Percentiles rank a stretch among this genome's conserved stretches.
These are phyloP conservation scores for Sphecodes monilicornis DNA, from an alignment of 2,888 invertebrate genomes.

Conservation along the genomic window DNA sequence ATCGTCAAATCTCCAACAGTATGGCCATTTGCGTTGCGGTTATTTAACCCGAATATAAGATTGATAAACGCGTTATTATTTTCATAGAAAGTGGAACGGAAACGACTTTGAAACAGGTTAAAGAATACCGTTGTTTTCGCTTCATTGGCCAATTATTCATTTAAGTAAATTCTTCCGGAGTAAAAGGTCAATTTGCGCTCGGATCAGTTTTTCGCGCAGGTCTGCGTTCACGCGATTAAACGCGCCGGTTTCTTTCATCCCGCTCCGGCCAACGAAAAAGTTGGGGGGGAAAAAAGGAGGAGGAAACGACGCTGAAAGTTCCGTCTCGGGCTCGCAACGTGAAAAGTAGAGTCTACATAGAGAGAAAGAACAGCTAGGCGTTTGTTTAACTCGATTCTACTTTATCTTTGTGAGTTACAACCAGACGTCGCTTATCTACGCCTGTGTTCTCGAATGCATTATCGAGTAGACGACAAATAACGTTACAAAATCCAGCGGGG, in stretches of 20 bases:
- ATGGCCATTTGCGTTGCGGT: background rate
- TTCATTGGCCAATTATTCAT: background rate
- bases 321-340: background rate
- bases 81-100: background rate
- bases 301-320: slow-evolving; percentile 49
- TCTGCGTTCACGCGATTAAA: slow-evolving; percentile 49
- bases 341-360: background rate
- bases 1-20: background rate
- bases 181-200: background rate
- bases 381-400: slow-evolving; percentile 61
- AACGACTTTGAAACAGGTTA: background rate
- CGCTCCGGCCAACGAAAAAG: background rate
- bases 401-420: slow-evolving; percentile 63
- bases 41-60: background rate
- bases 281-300: slow-evolving; percentile 45
- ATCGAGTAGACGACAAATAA: slow-evolving; percentile 61
- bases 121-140: background rate
- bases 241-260: slow-evolving; percentile 61
- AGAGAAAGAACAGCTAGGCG: slow-evolving; percentile 43
- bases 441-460: slow-evolving; percentile 55
- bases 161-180: background rate
- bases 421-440: slow-evolving; percentile 52
- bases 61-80: background rate
- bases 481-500: slow-evolving; percentile 44
- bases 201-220: slow-evolving; percentile 33